Base-by-base conservation (phyloP, 2,113 vertebrate genomes). In the Coracopsis vasa region DNA sequence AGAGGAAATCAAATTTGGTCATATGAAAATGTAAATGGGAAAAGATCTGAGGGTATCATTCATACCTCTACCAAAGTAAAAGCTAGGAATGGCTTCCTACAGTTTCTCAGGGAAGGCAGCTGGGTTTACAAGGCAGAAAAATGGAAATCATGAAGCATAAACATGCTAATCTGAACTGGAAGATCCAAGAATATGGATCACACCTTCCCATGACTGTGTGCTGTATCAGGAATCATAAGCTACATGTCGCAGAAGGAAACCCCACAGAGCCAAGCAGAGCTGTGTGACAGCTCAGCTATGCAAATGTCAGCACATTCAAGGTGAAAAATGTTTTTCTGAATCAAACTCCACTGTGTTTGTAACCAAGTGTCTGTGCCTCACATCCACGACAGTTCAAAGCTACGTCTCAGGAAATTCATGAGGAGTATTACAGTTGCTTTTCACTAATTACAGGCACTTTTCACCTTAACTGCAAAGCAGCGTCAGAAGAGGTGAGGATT, bases 31-130 rank as follows among this genome's bases (percentile, higher is more conserved):
- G 2, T 9, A 23, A 45, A 69, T 21, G 20, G 37, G 11, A 24
- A 44, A 39, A 67, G 23, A 2, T 29, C 1, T 3, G 3, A 66
- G n/a, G 69, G 15, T 12, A 60, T 11, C 2, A 0, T 62, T 75
- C 20, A 31, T 31, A 28, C 10, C 47, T 86, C 24, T 3, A 21
- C 37, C 41, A 6, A 53, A 42, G 41, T 19, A 29, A 60, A 51
- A 60, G 31, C 37, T 33, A 33, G 7, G 4, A 7, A 13, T 10
- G 20, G 20, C 1, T 45, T 42, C 54, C 37, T 77, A 3, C 25
- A 33, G 53, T 21, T n/a, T 8, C 2, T 15, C 10, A 45, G 41
- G 44, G 44, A 73, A 73, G 23, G 41, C 62, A 90, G 33, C 53
- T 45, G 42, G 28, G 13, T 31, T 67, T 31, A 27, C 47, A 45